A percentile compares a stretch with the other conserved stretches of the same genome.
phyloP scores from a whole-genome alignment of 2,797 vertebrate species.

The Sphaeramia orbicularis region DNA sequence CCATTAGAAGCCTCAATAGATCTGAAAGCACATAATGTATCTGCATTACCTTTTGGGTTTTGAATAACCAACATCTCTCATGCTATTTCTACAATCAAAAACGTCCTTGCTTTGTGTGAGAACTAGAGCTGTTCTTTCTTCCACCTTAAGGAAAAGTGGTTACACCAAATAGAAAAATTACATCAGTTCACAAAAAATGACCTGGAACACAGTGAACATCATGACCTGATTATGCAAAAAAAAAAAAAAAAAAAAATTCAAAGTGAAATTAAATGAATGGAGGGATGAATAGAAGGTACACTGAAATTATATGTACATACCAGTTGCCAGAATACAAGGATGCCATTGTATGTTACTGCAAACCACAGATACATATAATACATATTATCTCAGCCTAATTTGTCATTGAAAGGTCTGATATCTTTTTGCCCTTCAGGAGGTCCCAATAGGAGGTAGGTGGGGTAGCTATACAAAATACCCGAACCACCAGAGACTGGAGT shows the following conservation, averaged over 20 bases:
- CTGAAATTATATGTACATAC: background rate
- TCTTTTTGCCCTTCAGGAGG: no score
- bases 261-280: background rate
- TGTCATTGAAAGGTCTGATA: no score
- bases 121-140: background rate
- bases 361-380: no score
- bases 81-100: background rate
- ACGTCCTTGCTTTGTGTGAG: background rate
- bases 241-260: background rate
- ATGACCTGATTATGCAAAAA: background rate
- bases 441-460: no score
- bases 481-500: no score
- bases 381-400: no score
- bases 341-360: no score
- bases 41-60: background rate
- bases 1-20: background rate
- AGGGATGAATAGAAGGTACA: constrained; percentile 7
- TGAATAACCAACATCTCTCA: background rate
- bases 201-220: background rate
- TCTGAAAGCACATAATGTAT: background rate
- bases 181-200: background rate
- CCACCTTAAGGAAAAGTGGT: constrained; percentile 21
- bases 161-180: constrained; percentile 7
- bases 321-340: no score
- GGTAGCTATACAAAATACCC: no score